phyloP scores from a whole-genome alignment of 2,888 invertebrate genomes.

The Heliconius charithonia region DNA sequence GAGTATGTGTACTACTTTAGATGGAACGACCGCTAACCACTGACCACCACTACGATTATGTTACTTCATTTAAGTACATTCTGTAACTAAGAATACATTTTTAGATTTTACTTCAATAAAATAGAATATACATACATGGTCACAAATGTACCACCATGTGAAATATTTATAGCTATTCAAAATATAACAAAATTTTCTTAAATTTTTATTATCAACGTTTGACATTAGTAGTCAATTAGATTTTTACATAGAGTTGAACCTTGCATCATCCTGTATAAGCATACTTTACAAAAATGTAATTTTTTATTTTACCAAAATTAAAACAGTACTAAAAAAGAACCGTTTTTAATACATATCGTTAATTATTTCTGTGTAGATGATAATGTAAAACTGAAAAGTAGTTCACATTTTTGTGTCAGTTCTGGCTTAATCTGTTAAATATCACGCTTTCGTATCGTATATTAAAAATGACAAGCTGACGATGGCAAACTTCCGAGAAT shows the following conservation, averaged over 20 bases:
- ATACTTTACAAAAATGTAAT: neutral
- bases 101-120: neutral
- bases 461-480: constrained; percentile 26
- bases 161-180: neutral
- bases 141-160: neutral
- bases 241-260: neutral
- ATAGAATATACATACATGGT: neutral
- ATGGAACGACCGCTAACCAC: constrained; percentile 25
- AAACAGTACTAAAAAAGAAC: neutral
- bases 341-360: neutral
- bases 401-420: constrained; percentile 22
- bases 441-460: constrained; percentile 17
- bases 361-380: neutral
- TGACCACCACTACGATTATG: constrained; percentile 16
- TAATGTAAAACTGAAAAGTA: constrained; percentile 7
- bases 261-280: neutral
- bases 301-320: neutral
- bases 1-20: neutral
- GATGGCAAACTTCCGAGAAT: constrained; percentile 12
- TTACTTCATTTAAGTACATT: constrained; percentile 13
- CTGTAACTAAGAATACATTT: neutral
- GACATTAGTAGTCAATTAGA: neutral
- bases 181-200: neutral
- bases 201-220: neutral
- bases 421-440: constrained; percentile 18